These are phyloP conservation scores for Parambassis ranga DNA, from an alignment of 2,797 vertebrate genomes.

Conservation along the genomic window DNA sequence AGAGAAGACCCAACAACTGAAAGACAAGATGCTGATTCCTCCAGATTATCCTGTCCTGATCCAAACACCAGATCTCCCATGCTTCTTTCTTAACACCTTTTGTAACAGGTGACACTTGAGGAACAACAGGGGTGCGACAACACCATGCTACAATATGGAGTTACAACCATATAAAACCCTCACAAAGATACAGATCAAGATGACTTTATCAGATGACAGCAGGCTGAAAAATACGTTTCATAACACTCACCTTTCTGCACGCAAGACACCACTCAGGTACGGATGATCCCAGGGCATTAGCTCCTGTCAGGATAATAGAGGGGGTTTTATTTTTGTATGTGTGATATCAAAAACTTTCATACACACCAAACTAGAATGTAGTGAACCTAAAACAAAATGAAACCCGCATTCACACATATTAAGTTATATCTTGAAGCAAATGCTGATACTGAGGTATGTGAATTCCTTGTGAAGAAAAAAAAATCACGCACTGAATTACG, in stretches of 20 bases:
- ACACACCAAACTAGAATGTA: neutral
- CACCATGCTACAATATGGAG: conserved; percentile 11
- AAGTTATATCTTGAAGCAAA: neutral
- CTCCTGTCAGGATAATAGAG: conserved; percentile 74
- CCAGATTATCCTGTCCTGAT: conserved; percentile 6
- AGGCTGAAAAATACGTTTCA: neutral
- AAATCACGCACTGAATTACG: conserved; percentile 84
- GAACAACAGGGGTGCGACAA: conserved; percentile 17
- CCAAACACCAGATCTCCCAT: conserved; percentile 33
- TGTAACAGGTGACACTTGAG: conserved; percentile 32
- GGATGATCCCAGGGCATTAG: conserved; percentile 98
- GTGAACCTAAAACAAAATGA: neutral
- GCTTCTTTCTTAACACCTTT: conserved; percentile 49
- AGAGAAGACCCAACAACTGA: neutral
- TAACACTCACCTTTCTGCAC: conserved; percentile 89
- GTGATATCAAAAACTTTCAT: neutral
- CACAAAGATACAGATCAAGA: conserved; percentile 18
- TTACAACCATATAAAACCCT: conserved; percentile 19
- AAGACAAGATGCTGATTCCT: neutral
- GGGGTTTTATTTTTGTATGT: neutral
- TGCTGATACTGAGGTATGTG: no score
- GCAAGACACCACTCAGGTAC: conserved; percentile 90
- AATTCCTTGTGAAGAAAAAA: no score
- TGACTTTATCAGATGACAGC: conserved; percentile 30
- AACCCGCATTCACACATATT: neutral